These are phyloP conservation scores for Spea multiplicata DNA, from an alignment of 2,113 vertebrate species.

Conservation along the genomic window DNA sequence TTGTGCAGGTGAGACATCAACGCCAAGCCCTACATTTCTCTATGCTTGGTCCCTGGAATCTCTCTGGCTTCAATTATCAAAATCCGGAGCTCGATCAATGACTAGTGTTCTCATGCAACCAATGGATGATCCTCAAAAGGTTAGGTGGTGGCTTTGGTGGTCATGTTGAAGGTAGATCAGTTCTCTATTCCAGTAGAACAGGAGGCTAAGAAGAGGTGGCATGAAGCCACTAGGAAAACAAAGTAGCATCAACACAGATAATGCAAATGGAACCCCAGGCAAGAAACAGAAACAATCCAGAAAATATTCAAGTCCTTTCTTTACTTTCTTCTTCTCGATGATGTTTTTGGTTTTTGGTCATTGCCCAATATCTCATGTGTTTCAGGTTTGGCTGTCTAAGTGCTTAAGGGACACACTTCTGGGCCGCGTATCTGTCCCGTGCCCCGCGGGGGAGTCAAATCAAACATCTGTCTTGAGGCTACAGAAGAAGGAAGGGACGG, in stretches of 20 bases:
- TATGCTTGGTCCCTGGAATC: too few relatives aligned
- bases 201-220: too few relatives aligned
- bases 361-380: neutral
- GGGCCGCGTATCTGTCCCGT: slow-evolving; percentile 62
- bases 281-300: neutral
- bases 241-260: neutral
- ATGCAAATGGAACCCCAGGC: neutral
- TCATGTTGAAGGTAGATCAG: too few relatives aligned
- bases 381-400: slow-evolving; percentile 67
- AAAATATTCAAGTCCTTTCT: neutral
- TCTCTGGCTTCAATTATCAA: too few relatives aligned
- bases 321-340: neutral
- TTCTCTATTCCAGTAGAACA: too few relatives aligned
- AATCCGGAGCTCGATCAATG: too few relatives aligned
- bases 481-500: slow-evolving; percentile 34
- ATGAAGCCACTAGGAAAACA: neutral
- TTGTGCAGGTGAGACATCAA: slow-evolving; percentile 55
- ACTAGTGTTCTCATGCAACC: too few relatives aligned
- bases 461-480: slow-evolving; percentile 64
- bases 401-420: slow-evolving; percentile 66
- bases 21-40: too few relatives aligned
- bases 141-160: too few relatives aligned
- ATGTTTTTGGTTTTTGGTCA: neutral
- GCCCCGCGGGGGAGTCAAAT: slow-evolving; percentile 56
- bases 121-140: too few relatives aligned